Conservation (phyloP, 2,888 invertebrate species). For the Diarsia mendica region DNA sequence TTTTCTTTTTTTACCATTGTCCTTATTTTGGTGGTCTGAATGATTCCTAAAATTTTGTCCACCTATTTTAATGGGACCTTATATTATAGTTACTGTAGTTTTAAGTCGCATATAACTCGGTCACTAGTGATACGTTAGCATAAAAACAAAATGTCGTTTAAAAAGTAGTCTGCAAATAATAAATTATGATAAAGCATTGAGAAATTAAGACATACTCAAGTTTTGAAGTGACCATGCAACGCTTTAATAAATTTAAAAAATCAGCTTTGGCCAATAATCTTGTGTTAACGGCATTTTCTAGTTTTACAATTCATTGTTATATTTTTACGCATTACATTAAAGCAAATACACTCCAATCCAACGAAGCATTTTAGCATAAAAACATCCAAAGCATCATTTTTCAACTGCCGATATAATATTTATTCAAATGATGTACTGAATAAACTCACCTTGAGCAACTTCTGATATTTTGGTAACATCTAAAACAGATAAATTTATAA, state of each 20-base stretch:
- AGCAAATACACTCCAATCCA: slow-evolving; percentile 22
- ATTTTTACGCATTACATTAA: slow-evolving; percentile 4
- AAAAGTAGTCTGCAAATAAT: not conserved
- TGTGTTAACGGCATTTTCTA: not conserved
- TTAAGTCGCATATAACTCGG: not conserved
- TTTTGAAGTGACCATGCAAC: not conserved
- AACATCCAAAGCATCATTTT: slow-evolving; percentile 59
- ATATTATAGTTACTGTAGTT: no score
- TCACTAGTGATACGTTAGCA: not conserved
- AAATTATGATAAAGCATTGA: no score
- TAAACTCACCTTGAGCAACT: slow-evolving; percentile 50
- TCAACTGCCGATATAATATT: not conserved
- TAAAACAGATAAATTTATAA: slow-evolving; percentile 40
- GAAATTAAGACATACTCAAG: not conserved
- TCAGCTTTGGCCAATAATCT: not conserved
- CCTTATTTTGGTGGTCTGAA: no score
- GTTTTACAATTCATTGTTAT: not conserved
- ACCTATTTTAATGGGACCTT: no score
- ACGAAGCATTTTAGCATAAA: slow-evolving; percentile 16
- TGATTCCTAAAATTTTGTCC: no score
- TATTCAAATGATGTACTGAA: not conserved
- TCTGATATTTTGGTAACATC: slow-evolving; percentile 53
- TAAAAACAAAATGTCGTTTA: not conserved
- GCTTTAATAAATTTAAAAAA: not conserved
- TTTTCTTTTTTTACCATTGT: no score